Evolutionary conservation across 2,888 invertebrate species (phyloP), one percentile per base, ranked within the genome.

Genomic region (Oscheius sp.): DNA sequence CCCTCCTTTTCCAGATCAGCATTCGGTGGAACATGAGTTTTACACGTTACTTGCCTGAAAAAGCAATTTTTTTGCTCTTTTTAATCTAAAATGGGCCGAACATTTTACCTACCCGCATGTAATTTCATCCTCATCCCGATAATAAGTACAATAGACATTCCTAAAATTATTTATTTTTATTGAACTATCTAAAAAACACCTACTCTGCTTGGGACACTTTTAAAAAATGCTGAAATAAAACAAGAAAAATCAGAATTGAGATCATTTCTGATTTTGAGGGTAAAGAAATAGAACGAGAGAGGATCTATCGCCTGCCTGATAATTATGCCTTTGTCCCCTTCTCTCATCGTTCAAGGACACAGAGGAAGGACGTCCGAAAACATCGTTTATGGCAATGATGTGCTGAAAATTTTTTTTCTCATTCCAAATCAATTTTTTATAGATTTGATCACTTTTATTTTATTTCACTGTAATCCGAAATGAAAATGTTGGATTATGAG

Each of bases 111-210:
- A 82, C 82, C 84, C 85, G 66, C 85, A 85, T 17, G 83, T 84
- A 24, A 85, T 78, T 41, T 85, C 78, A 54, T 85, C 82, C n/a
- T 80, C 74, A 32, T 83, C 80, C 9, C 85, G 75, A 63, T 85
- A 84, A 64, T 85, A 85, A 2, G 82, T 84, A 68, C 85, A 85
- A 65, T 82, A 85, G 5, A 84, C 85, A 69, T 85, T 85, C 45
- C 78, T 78, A 51, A 64, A 77, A 67, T 50, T 36, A 14, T n/a
- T n/a, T n/a, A n/a, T n/a, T n/a, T n/a, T n/a, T n/a, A n/a, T 14
- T 2, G 1, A 45, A n/a, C 30, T 44, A 20, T 17, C 14, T 28
- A 28, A 33, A 50, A 24, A 26, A 6, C n/a, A 61, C 66, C 38
- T 36, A 72, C 68, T 72, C 72, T 1, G 59, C 54, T 1, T 6